Evolutionary conservation across 2,797 vertebrate species (phyloP).

Genomic region (Acanthopagrus latus): DNA sequence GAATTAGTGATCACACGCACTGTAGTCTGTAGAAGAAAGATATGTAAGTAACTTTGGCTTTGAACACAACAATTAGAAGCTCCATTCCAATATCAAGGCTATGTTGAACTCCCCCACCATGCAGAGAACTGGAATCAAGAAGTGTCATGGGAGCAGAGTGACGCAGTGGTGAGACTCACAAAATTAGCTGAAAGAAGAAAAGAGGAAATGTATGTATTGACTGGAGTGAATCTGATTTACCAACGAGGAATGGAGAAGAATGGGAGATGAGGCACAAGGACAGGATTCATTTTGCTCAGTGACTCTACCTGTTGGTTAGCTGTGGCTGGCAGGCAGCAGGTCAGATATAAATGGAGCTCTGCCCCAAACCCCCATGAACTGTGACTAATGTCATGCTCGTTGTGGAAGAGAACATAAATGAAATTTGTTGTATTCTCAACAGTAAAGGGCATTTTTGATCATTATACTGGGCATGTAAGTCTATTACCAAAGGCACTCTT

Average conservation of each 20-base stretch:
- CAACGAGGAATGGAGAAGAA: constrained; percentile 17
- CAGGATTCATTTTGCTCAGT: constrained; percentile 12
- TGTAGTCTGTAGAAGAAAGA: constrained; percentile 3
- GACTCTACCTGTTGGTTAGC: background rate
- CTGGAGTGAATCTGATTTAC: constrained; percentile 33
- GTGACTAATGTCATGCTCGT: constrained; percentile 24
- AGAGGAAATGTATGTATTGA: constrained; percentile 27
- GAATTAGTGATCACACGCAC: constrained; percentile 8
- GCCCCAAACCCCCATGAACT: constrained; percentile 17
- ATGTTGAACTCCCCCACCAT: background rate
- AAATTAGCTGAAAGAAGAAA: constrained; percentile 39
- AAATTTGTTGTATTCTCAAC: constrained; percentile 3
- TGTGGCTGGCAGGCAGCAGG: constrained; percentile 16
- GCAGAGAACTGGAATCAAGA: constrained; percentile 13
- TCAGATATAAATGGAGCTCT: constrained; percentile 33
- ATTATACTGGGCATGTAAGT: background rate
- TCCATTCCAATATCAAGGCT: constrained; percentile 25
- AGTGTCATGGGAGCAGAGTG: constrained; percentile 2
- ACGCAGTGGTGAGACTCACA: constrained; percentile 8
- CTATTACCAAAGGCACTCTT: constrained; percentile 46
- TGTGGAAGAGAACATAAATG: constrained; percentile 16
- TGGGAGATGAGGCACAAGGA: constrained; percentile 26
- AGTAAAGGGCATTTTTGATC: constrained; percentile 14
- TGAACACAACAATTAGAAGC: constrained; percentile 10
- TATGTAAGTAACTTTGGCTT: constrained; percentile 22